Percentiles rank a stretch among this genome's conserved stretches.
Conservation (phyloP, 2,888 invertebrate genomes). For the Drosophila eohydei region DNA sequence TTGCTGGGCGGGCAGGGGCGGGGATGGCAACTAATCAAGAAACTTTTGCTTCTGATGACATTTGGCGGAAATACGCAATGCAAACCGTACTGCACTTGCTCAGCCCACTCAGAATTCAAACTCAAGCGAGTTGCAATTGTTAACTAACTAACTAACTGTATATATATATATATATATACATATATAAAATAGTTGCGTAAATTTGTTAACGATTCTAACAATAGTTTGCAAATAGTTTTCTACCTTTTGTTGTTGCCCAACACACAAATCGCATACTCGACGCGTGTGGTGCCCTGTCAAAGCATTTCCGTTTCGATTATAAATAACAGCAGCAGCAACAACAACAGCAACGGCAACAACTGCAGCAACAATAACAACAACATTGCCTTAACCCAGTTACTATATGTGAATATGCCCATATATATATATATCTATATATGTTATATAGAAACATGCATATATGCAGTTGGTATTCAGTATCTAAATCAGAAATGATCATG, state of each 20-base stretch:
- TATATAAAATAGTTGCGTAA: slow-evolving; percentile 57
- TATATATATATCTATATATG: background rate
- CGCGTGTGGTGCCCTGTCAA: slow-evolving; percentile 76
- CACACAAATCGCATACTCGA: slow-evolving; percentile 32
- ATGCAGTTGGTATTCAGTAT: slow-evolving; percentile 9
- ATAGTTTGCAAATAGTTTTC: slow-evolving; percentile 71
- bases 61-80: slow-evolving; percentile 84
- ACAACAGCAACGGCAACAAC: background rate
- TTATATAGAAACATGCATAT: background rate
- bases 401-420: background rate
- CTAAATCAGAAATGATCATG: slow-evolving; percentile 10
- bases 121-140: slow-evolving; percentile 28
- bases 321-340: slow-evolving; percentile 61
- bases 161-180: background rate
- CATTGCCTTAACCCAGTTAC: slow-evolving; percentile 10
- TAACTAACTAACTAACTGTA: slow-evolving; percentile 35
- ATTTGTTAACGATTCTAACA: slow-evolving; percentile 78
- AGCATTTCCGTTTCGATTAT: slow-evolving; percentile 73
- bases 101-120: background rate
- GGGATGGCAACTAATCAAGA: slow-evolving; percentile 69
- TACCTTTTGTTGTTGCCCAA: slow-evolving; percentile 1
- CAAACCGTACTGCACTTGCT: slow-evolving; percentile 72
- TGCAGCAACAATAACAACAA: slow-evolving; percentile 1
- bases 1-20: background rate
- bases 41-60: slow-evolving; percentile 80